Evolutionary conservation across 2,888 invertebrate genomes (phyloP).

Genomic region (Imbricaverruca yamaguchii): DNA sequence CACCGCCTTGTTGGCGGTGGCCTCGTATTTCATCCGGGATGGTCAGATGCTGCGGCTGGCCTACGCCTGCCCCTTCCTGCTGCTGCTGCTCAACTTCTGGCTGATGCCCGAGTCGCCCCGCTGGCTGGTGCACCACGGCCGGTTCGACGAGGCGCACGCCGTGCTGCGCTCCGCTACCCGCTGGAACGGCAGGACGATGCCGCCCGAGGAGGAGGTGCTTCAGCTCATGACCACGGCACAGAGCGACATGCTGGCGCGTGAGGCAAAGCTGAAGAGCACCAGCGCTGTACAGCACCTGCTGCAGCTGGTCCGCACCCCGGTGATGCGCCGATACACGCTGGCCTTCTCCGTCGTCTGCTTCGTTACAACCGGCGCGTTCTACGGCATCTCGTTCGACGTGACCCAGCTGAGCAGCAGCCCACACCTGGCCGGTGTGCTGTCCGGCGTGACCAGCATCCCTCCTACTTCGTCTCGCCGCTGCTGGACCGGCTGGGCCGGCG

Average conservation of each 20-base stretch:
- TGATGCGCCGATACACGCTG: not conserved
- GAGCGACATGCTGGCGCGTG: not conserved
- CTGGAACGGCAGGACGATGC: not conserved
- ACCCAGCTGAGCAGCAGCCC: slow-evolving; percentile 44
- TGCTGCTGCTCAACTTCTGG: slow-evolving; percentile 51
- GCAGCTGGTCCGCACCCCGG: not conserved
- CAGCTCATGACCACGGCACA: not conserved
- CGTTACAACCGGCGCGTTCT: slow-evolving; percentile 42
- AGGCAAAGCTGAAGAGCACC: not conserved
- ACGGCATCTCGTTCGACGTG: slow-evolving; percentile 42
- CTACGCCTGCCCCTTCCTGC: slow-evolving; percentile 54
- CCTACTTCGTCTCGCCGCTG: slow-evolving; percentile 40
- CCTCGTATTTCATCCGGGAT: slow-evolving; percentile 57
- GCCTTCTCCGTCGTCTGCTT: not conserved
- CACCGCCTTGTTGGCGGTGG: slow-evolving; percentile 54
- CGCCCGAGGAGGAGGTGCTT: not conserved
- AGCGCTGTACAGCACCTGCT: not conserved
- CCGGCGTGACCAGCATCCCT: slow-evolving; percentile 45
- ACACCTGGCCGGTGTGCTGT: slow-evolving; percentile 46
- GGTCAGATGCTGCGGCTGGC: slow-evolving; percentile 61
- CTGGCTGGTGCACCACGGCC: slow-evolving; percentile 52
- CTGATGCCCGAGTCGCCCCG: slow-evolving; percentile 69
- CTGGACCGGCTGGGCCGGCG: slow-evolving; percentile 44
- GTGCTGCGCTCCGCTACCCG: not conserved
- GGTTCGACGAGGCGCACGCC: not conserved